These are phyloP conservation scores for Oncorhynchus nerka DNA, from an alignment of 2,113 vertebrate species.

Conservation along the genomic window DNA sequence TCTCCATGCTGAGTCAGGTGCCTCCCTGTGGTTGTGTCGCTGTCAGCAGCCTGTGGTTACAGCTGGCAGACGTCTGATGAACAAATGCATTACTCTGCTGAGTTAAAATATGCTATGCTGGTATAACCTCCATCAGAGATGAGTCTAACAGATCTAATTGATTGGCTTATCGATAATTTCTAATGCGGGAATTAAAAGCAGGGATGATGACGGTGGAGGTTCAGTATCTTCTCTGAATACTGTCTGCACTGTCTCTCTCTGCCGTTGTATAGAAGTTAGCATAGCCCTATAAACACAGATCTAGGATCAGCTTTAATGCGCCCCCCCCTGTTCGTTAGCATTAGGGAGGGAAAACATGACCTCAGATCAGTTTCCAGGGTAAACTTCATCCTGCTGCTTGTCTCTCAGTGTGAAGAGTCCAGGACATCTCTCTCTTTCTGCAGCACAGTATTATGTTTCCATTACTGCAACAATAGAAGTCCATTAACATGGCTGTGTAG, in stretches of 20 bases:
- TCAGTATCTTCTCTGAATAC: constrained; percentile 29
- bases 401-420: constrained; percentile 36
- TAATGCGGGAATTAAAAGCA: constrained; percentile 62
- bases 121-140: constrained; percentile 68
- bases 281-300: background rate
- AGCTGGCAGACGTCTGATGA: constrained; percentile 59
- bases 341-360: background rate
- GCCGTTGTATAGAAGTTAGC: too few species aligned
- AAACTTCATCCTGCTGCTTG: constrained; percentile 24
- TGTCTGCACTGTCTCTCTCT: constrained; percentile 1
- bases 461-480: constrained; percentile 81
- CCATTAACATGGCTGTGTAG: constrained; percentile 75
- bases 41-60: constrained; percentile 54
- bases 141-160: constrained; percentile 72
- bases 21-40: too few species aligned
- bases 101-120: constrained; percentile 74
- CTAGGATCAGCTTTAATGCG: background rate
- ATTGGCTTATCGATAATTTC: constrained; percentile 73
- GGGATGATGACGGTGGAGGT: constrained; percentile 38
- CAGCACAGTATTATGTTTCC: constrained; percentile 71
- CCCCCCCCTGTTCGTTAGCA: background rate
- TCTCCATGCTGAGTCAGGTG: constrained; percentile 66
- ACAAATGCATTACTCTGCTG: constrained; percentile 59
- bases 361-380: background rate
- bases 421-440: constrained; percentile 52